Evolutionary conservation across 2,797 vertebrate genomes (phyloP).

Genomic region (Helicolenus hilgendorfi): DNA sequence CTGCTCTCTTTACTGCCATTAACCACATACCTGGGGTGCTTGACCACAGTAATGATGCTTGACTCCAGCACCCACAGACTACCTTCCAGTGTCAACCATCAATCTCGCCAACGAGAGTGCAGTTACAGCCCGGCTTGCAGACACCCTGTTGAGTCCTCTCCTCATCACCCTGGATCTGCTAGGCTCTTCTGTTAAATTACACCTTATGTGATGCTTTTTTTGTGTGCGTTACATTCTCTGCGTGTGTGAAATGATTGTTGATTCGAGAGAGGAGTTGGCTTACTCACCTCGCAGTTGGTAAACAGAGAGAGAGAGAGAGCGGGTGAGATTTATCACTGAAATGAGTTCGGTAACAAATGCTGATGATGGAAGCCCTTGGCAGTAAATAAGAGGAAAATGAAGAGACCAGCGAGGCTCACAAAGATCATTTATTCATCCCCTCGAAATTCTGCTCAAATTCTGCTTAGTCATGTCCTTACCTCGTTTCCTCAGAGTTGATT

Average conservation of each 20-base stretch:
- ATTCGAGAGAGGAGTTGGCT: conserved; percentile 13
- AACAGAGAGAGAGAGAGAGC: conserved; percentile 9
- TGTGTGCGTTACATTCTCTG: neutral
- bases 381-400: conserved; percentile 70
- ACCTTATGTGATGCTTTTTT: conserved; percentile 1
- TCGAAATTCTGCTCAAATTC: conserved; percentile 50
- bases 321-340: conserved; percentile 44
- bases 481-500: conserved; percentile 61
- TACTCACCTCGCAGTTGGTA: conserved; percentile 37
- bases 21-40: conserved; percentile 78
- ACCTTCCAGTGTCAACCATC: conserved; percentile 67
- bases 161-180: conserved; percentile 19
- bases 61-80: conserved; percentile 73
- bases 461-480: conserved; percentile 60
- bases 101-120: conserved; percentile 65
- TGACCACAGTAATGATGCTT: conserved; percentile 81
- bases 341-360: conserved; percentile 56
- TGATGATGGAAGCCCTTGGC: conserved; percentile 59
- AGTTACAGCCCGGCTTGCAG: conserved; percentile 12
- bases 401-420: conserved; percentile 30
- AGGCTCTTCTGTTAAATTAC: conserved; percentile 30
- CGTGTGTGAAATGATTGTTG: conserved; percentile 22
- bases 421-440: conserved; percentile 52
- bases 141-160: conserved; percentile 10
- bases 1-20: conserved; percentile 70